phyloP scores from a whole-genome alignment of 2,888 invertebrate species.

The Acronicta alni region DNA sequence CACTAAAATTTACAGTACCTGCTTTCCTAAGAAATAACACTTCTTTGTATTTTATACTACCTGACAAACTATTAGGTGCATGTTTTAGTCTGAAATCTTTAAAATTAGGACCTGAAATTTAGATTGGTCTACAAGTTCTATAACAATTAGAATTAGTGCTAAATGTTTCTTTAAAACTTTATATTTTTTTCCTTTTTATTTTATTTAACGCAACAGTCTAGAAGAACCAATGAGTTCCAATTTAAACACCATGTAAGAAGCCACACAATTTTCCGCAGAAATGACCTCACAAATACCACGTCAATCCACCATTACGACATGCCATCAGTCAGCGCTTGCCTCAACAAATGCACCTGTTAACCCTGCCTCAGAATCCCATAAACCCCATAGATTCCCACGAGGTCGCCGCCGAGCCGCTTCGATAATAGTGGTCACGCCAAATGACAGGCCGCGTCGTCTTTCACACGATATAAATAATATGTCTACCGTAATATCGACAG shows the following conservation, averaged over 20 bases:
- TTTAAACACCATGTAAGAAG: constrained; percentile 6
- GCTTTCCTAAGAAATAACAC: background rate
- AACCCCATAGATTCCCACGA: constrained; percentile 68
- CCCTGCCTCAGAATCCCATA: constrained; percentile 56
- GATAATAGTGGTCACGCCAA: constrained; percentile 70
- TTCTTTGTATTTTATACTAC: no score
- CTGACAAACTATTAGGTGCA: no score
- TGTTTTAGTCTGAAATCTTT: no score
- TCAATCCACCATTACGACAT: constrained; percentile 50
- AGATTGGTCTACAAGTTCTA: no score
- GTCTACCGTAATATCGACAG: constrained; percentile 41
- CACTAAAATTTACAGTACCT: background rate
- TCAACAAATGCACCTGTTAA: constrained; percentile 67
- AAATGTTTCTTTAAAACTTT: background rate
- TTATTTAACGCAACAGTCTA: background rate
- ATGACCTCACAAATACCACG: constrained; percentile 44
- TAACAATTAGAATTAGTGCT: no score
- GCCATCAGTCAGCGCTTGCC: constrained; percentile 55
- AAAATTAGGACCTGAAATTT: background rate
- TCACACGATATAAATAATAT: constrained; percentile 70
- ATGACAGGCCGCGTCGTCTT: constrained; percentile 70
- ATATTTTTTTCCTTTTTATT: no score
- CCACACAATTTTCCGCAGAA: constrained; percentile 20
- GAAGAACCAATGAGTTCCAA: background rate
- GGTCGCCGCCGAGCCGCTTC: constrained; percentile 59